Conservation (phyloP, 2,113 vertebrate species). For the Clarias gariepinus region DNA sequence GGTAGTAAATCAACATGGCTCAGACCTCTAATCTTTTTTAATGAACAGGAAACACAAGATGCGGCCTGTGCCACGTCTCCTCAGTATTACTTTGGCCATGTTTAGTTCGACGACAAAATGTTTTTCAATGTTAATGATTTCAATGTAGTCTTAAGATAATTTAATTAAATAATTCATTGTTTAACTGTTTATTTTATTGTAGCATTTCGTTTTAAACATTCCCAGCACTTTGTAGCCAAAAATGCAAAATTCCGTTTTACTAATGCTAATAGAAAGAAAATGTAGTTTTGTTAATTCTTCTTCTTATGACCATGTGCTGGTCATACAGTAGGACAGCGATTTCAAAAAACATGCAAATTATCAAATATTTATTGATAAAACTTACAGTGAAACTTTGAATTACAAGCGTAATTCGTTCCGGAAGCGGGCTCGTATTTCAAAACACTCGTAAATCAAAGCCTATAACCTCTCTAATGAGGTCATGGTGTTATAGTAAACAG, state of each 20-base stretch:
- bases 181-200: background rate
- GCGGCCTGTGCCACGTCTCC: background rate
- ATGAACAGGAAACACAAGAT: background rate
- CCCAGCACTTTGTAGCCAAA: background rate
- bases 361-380: background rate
- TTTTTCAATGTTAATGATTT: background rate
- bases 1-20: background rate
- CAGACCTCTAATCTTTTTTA: background rate
- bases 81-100: background rate
- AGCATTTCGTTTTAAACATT: background rate
- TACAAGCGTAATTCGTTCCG: no score
- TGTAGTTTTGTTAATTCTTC: background rate
- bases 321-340: background rate
- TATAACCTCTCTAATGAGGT: no score
- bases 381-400: background rate
- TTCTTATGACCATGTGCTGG: background rate
- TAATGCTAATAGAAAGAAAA: background rate
- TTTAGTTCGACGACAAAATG: background rate
- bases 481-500: no score
- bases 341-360: background rate
- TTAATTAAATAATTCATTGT: no score
- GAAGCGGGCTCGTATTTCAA: no score
- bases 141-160: background rate
- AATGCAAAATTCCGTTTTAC: background rate
- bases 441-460: no score